Evolutionary conservation across 1,140 invertebrate species (phyloP).

Genomic region (Lordiphosa collinella): DNA sequence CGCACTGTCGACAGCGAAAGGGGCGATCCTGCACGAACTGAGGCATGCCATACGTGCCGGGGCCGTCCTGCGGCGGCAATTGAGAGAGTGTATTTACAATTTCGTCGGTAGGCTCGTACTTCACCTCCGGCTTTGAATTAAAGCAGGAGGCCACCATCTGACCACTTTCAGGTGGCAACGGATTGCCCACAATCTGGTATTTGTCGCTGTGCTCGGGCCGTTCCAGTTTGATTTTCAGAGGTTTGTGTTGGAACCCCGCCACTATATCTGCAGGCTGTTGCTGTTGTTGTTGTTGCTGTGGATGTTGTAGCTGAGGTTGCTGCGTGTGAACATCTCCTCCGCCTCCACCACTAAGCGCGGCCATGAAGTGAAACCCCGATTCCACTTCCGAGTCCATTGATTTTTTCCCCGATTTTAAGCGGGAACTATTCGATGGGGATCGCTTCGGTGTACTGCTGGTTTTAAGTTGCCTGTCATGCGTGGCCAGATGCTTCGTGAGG

Average conservation of each 20-base stretch:
- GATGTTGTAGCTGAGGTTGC: slow-evolving; percentile 21
- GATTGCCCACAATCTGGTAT: slow-evolving; percentile 54
- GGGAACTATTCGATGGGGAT: slow-evolving; percentile 23
- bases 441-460: slow-evolving; percentile 46
- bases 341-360: slow-evolving; percentile 43
- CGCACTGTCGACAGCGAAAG: slow-evolving; percentile 86
- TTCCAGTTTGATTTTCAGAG: slow-evolving; percentile 69
- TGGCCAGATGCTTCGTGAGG: slow-evolving; percentile 86
- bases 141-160: slow-evolving; percentile 43
- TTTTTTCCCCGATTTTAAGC: slow-evolving; percentile 45
- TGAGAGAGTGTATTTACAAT: slow-evolving; percentile 63
- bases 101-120: slow-evolving; percentile 62
- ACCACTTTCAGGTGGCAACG: slow-evolving; percentile 23
- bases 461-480: slow-evolving; percentile 62
- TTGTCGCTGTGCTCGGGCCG: slow-evolving; percentile 70
- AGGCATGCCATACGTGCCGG: slow-evolving; percentile 53
- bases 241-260: slow-evolving; percentile 34
- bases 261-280: slow-evolving; percentile 20
- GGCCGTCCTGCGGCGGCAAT: slow-evolving; percentile 53
- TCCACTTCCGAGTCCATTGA: slow-evolving; percentile 37
- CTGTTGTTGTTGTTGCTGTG: slow-evolving; percentile 26
- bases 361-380: slow-evolving; percentile 67
- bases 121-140: slow-evolving; percentile 56
- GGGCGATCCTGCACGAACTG: slow-evolving; percentile 84
- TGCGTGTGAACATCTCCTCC: slow-evolving; percentile 14